Evolutionary conservation across 2,888 invertebrate species (phyloP).

Genomic region (Drosophila dives): DNA sequence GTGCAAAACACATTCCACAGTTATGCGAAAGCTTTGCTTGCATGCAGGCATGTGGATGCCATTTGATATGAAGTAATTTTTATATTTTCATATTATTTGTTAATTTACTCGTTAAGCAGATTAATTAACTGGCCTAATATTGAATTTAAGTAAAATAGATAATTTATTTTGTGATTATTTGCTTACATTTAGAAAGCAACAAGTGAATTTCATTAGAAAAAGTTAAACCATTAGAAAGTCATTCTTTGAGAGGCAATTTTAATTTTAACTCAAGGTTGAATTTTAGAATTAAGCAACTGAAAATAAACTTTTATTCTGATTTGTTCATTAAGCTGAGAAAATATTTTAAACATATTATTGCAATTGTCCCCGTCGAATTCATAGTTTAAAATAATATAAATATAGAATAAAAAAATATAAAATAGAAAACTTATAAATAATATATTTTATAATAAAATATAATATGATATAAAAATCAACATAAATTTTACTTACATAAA

Average conservation of each 20-base stretch:
- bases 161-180: too few species aligned
- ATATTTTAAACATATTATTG: too few species aligned
- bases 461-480: neutral
- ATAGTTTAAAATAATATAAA: too few species aligned
- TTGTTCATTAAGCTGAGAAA: neutral
- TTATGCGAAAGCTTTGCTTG: conserved; percentile 47
- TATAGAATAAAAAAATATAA: too few species aligned
- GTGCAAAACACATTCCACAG: conserved; percentile 59
- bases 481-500: neutral
- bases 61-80: neutral
- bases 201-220: neutral
- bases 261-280: too few species aligned
- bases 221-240: neutral
- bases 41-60: conserved; percentile 19
- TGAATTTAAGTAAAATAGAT: neutral
- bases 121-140: neutral
- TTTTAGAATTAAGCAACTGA: neutral
- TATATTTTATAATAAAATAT: neutral
- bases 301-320: neutral
- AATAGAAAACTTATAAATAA: neutral
- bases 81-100: neutral
- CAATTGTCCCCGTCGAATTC: too few species aligned
- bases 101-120: neutral
- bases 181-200: neutral
- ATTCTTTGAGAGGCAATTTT: too few species aligned